phyloP scores from a whole-genome alignment of 2,797 vertebrate genomes.

The Paguma larvata region DNA sequence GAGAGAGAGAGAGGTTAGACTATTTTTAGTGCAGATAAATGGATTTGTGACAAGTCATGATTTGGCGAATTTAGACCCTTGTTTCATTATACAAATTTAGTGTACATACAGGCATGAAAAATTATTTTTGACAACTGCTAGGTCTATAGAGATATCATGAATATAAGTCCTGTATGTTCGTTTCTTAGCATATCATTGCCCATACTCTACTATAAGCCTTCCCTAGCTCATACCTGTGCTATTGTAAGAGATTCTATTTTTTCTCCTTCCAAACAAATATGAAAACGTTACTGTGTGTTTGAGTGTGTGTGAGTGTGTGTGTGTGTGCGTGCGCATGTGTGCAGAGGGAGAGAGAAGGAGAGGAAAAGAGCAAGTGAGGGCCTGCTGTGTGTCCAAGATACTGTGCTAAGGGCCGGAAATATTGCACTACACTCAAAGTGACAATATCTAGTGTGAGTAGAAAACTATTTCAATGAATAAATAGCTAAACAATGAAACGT shows the following conservation, averaged over 20 bases:
- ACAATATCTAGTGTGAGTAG: background rate
- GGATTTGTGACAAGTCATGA: constrained; percentile 15
- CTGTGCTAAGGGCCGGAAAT: background rate
- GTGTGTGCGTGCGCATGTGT: background rate
- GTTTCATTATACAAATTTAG: constrained; percentile 31
- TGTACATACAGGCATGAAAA: background rate
- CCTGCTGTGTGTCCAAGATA: background rate
- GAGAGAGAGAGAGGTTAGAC: background rate
- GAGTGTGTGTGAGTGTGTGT: background rate
- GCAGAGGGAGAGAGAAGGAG: too few species aligned
- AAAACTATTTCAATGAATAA: background rate
- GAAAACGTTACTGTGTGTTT: background rate
- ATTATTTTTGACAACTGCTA: background rate
- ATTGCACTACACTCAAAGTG: background rate
- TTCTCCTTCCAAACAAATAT: background rate
- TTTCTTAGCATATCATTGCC: background rate
- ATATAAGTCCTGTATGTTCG: background rate
- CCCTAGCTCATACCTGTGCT: background rate
- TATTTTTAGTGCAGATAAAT: constrained; percentile 28
- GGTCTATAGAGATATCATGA: background rate
- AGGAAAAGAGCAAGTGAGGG: background rate
- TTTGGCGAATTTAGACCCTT: constrained; percentile 5
- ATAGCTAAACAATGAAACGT: background rate
- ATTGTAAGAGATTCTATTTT: background rate
- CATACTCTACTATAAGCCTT: background rate